Percentiles rank a stretch among this genome's conserved stretches.
Conservation (phyloP, 2,888 invertebrate species). For the Siphonodentalium dalli region DNA sequence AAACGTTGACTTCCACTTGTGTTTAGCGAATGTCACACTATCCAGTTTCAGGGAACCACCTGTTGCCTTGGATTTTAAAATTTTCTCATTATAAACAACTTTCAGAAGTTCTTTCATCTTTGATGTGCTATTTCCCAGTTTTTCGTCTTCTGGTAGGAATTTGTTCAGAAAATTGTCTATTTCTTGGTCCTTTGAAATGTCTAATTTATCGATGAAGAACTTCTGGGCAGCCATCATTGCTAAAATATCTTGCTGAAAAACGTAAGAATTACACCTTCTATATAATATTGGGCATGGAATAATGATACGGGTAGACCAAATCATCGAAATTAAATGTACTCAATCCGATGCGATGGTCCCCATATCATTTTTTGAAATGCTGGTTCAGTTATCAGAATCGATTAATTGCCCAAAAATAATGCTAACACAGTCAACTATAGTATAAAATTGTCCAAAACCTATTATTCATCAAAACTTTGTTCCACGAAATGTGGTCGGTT, state of each 20-base stretch:
- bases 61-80: constrained; percentile 30
- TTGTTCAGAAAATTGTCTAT: constrained; percentile 38
- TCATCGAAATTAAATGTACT: too few relatives aligned
- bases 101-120: constrained; percentile 36
- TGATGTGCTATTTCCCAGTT: constrained; percentile 22
- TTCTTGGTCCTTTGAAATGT: constrained; percentile 33
- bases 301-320: not conserved
- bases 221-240: constrained; percentile 45
- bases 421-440: too few relatives aligned
- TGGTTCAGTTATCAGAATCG: too few relatives aligned
- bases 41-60: constrained; percentile 37
- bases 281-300: not conserved
- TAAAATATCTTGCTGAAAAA: constrained; percentile 45
- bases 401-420: too few relatives aligned
- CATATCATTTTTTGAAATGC: too few relatives aligned
- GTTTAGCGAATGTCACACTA: constrained; percentile 46
- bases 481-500: too few relatives aligned
- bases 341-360: too few relatives aligned
- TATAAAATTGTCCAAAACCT: too few relatives aligned
- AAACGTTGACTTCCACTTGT: constrained; percentile 48
- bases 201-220: constrained; percentile 43
- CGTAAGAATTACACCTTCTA: not conserved
- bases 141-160: constrained; percentile 42
- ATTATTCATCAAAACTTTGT: too few relatives aligned
- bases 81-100: constrained; percentile 35